Evolutionary conservation across 1,140 invertebrate species (phyloP).

Genomic region (Drosophila parabipectinata): DNA sequence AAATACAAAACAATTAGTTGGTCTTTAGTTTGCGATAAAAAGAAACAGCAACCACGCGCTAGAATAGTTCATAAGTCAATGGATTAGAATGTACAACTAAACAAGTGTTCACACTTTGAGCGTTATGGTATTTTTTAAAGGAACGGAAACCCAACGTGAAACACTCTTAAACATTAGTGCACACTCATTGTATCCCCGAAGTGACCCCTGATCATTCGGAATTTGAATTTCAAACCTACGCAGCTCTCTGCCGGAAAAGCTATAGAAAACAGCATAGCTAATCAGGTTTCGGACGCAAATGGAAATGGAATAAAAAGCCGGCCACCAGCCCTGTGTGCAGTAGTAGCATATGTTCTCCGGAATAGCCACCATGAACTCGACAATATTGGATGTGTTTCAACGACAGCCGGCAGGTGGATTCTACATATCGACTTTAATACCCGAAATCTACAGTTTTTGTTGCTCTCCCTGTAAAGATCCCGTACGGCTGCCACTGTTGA

Average conservation of each 20-base stretch:
- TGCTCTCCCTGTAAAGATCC: conserved; percentile 11
- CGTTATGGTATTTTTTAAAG: too few relatives aligned
- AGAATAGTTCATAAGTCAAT: too few relatives aligned
- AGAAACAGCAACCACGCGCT: not conserved
- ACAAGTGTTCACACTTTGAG: too few relatives aligned
- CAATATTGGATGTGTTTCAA: not conserved
- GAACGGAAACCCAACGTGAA: too few relatives aligned
- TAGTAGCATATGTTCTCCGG: not conserved
- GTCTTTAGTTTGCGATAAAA: not conserved
- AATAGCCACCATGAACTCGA: conserved; percentile 20
- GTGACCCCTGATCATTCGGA: too few relatives aligned
- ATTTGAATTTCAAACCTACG: conserved; percentile 21
- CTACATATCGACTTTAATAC: too few relatives aligned
- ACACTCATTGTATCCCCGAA: too few relatives aligned
- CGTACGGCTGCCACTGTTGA: conserved; percentile 86
- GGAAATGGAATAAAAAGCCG: not conserved
- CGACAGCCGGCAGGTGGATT: conserved; percentile 15
- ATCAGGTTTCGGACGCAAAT: not conserved
- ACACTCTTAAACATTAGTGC: too few relatives aligned
- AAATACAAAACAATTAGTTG: not conserved
- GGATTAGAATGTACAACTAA: too few relatives aligned
- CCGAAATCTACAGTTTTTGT: not conserved
- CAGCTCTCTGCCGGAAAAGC: not conserved
- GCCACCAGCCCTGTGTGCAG: not conserved
- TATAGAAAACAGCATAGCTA: not conserved